A percentile compares a stretch with the other conserved stretches of the same genome.
Conservation (phyloP, 1,140 invertebrate species). For the Ceratina australensis region DNA sequence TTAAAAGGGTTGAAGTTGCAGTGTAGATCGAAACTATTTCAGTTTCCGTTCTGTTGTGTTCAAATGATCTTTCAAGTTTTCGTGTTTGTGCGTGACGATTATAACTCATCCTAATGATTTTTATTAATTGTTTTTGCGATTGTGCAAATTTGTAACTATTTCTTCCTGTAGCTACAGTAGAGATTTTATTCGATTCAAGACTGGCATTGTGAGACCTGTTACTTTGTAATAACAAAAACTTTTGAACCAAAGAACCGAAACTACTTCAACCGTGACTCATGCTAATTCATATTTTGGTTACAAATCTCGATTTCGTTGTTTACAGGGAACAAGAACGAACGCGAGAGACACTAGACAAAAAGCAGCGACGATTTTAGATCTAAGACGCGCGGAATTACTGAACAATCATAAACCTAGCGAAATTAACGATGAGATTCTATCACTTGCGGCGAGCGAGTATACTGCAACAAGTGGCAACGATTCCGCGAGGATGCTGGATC, state of each 20-base stretch:
- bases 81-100: too few relatives aligned
- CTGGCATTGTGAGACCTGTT: background rate
- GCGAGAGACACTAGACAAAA: background rate
- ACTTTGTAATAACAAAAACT: background rate
- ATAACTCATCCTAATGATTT: too few relatives aligned
- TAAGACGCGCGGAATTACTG: background rate
- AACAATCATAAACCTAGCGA: background rate
- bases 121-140: too few relatives aligned
- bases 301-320: background rate
- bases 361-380: background rate
- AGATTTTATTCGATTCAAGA: too few relatives aligned
- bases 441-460: background rate
- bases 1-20: too few relatives aligned
- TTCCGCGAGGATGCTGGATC: constrained; percentile 3
- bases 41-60: too few relatives aligned
- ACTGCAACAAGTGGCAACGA: background rate
- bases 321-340: background rate
- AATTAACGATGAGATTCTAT: constrained; percentile 7
- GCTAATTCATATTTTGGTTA: background rate
- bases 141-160: too few relatives aligned
- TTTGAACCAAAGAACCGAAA: background rate
- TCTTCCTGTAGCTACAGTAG: too few relatives aligned
- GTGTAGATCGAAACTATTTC: too few relatives aligned
- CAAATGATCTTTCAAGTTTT: too few relatives aligned
- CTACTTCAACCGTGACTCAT: background rate